phyloP scores from a whole-genome alignment of 2,888 invertebrate genomes.

The Oasisia sp. region DNA sequence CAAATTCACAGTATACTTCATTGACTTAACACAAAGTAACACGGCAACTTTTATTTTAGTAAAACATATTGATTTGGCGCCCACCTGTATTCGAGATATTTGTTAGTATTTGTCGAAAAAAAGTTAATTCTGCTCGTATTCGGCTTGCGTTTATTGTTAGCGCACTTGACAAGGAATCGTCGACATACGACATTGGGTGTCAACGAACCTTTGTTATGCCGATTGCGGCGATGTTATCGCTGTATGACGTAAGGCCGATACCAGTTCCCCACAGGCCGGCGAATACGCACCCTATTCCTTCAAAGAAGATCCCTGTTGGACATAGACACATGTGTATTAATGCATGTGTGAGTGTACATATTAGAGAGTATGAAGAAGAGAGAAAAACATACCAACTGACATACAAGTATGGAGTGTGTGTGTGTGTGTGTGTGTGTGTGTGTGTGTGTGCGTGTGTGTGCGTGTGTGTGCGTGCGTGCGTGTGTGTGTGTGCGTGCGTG shows the following conservation, averaged over 20 bases:
- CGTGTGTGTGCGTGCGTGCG: not conserved
- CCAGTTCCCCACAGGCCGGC: conserved; percentile 88
- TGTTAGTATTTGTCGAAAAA: too few relatives aligned
- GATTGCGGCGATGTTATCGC: conserved; percentile 90
- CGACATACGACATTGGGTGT: too few relatives aligned
- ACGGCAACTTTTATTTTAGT: too few relatives aligned
- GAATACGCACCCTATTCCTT: conserved; percentile 85
- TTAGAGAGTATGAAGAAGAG: not conserved
- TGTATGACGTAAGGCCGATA: conserved; percentile 89
- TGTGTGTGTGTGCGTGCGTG: not conserved
- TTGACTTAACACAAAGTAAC: too few relatives aligned
- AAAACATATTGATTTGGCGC: too few relatives aligned
- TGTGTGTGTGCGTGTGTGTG: not conserved
- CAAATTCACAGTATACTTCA: too few relatives aligned
- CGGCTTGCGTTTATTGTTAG: too few relatives aligned
- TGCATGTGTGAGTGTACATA: not conserved
- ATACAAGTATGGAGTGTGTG: not conserved
- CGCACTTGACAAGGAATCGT: too few relatives aligned
- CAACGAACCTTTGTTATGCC: conserved; percentile 80
- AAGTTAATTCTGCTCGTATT: too few relatives aligned
- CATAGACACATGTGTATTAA: not conserved
- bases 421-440: conserved; percentile 1
- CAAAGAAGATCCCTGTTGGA: conserved; percentile 71
- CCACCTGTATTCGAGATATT: too few relatives aligned
- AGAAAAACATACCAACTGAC: too few relatives aligned